Conservation (phyloP, 2,888 invertebrate genomes). For the Meta bourneti region DNA sequence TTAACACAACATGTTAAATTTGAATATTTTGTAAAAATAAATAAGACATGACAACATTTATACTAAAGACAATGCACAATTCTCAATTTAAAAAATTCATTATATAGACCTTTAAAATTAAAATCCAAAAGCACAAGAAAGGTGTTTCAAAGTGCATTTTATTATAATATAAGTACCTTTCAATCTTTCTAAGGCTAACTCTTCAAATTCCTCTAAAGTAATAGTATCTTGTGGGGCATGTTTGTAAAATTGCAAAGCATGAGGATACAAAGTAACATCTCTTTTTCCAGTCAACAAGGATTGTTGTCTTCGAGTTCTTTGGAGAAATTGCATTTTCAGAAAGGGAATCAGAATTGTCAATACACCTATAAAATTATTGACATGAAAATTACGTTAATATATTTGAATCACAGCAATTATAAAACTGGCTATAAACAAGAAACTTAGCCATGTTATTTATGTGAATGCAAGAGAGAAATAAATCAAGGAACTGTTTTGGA, state of each 20-base stretch:
- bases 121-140: too few species aligned
- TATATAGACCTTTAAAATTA: neutral
- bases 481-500: neutral
- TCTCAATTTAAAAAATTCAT: too few species aligned
- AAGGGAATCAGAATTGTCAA: neutral
- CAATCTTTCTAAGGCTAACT: constrained; percentile 90
- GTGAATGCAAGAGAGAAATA: too few species aligned
- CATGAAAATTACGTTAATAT: neutral
- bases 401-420: neutral
- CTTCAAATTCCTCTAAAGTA: constrained; percentile 91
- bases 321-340: constrained; percentile 59
- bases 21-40: too few species aligned
- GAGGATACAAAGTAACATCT: constrained; percentile 84
- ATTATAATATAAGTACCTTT: constrained; percentile 82
- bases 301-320: constrained; percentile 24
- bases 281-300: constrained; percentile 77
- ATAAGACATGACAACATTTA: too few species aligned
- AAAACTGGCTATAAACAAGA: neutral
- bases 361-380: constrained; percentile 1
- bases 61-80: too few species aligned
- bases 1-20: too few species aligned
- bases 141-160: too few species aligned
- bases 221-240: constrained; percentile 88
- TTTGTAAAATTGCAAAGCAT: constrained; percentile 90
- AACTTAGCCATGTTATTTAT: too few species aligned